A percentile compares a stretch with the other conserved stretches of the same genome.
These are phyloP conservation scores for Drosophila suboccidentalis DNA, from an alignment of 2,888 invertebrate species.

Conservation along the genomic window DNA sequence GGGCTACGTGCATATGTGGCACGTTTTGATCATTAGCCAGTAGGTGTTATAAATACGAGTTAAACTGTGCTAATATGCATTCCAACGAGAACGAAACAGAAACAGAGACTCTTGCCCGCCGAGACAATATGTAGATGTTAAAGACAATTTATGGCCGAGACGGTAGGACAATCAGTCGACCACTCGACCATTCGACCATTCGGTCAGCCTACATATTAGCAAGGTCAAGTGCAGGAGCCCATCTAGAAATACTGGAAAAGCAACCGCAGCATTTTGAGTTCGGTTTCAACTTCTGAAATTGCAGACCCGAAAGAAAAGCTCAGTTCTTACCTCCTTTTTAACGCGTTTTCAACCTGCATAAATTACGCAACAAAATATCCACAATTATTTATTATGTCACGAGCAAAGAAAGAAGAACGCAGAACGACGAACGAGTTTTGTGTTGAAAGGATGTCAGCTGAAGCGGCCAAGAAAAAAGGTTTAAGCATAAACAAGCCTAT, in stretches of 20 bases:
- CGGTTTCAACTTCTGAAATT: neutral
- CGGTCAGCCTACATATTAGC: constrained; percentile 1
- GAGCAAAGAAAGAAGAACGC: constrained; percentile 23
- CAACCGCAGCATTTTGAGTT: neutral
- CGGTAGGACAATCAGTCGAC: constrained; percentile 33
- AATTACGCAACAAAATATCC: constrained; percentile 58
- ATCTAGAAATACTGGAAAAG: constrained; percentile 19
- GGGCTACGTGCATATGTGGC: constrained; percentile 51
- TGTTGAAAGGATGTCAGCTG: constrained; percentile 61
- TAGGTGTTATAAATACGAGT: constrained; percentile 76
- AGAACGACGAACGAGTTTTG: constrained; percentile 35
- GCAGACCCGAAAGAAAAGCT: neutral
- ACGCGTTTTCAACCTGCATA: constrained; percentile 54
- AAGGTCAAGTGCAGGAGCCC: constrained; percentile 57
- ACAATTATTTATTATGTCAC: constrained; percentile 69
- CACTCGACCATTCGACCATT: neutral
- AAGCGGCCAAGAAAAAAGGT: constrained; percentile 45
- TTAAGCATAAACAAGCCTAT: constrained; percentile 46
- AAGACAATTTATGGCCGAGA: constrained; percentile 63
- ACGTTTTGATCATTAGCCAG: constrained; percentile 77
- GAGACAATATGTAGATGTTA: constrained; percentile 55
- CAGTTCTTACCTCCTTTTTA: constrained; percentile 22
- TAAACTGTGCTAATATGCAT: constrained; percentile 67
- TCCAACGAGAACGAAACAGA: constrained; percentile 27
- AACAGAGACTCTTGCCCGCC: neutral